A percentile compares a stretch with the other conserved stretches of the same genome.
Conservation (phyloP, 1,140 invertebrate genomes). For the Dreissena polymorpha region DNA sequence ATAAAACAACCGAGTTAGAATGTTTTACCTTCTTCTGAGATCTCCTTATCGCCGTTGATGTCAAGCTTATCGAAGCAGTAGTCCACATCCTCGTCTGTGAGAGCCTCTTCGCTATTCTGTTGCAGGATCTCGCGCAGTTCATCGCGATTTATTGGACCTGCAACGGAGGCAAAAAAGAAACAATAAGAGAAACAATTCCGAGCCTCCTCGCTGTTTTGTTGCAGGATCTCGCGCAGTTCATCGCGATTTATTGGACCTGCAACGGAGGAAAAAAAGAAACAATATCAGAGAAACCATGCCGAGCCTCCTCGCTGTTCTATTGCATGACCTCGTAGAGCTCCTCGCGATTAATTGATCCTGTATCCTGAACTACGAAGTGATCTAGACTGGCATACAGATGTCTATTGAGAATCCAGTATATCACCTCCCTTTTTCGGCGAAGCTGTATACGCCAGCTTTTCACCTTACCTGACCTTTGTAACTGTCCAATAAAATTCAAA, state of each 20-base stretch:
- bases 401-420: too few species aligned
- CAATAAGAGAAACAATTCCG: not conserved
- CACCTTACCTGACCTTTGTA: too few species aligned
- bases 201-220: constrained; percentile 12
- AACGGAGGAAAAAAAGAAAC: not conserved
- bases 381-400: not conserved
- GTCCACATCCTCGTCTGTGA: constrained; percentile 24
- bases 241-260: constrained; percentile 9
- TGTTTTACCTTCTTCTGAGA: constrained; percentile 11
- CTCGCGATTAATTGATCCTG: constrained; percentile 4
- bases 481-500: too few species aligned
- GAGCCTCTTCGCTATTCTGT: constrained; percentile 12
- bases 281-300: not conserved
- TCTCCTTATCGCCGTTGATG: not conserved
- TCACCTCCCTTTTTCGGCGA: too few species aligned
- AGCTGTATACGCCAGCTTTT: too few species aligned
- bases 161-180: not conserved
- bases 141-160: constrained; percentile 12
- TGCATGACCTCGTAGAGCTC: constrained; percentile 7
- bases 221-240: constrained; percentile 11
- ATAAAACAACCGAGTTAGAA: too few species aligned
- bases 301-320: constrained; percentile 13
- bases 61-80: constrained; percentile 14
- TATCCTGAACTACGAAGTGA: not conserved
- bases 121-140: constrained; percentile 15